phyloP scores from a whole-genome alignment of 2,113 vertebrate species.

The Alouatta palliata region DNA sequence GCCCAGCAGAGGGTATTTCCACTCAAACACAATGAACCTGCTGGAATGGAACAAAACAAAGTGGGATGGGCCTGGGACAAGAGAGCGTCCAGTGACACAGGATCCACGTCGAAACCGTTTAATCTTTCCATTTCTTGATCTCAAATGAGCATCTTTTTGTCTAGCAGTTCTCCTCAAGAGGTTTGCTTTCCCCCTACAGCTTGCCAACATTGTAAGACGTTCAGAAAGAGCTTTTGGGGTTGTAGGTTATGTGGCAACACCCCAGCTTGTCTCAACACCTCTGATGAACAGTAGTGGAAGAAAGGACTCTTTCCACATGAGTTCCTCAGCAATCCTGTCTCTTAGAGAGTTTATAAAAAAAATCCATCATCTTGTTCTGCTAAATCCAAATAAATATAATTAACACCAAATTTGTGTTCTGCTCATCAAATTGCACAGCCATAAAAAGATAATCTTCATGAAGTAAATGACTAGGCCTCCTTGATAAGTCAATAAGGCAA shows the following conservation, averaged over 20 bases:
- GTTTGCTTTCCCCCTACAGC: not conserved
- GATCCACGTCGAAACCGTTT: not conserved
- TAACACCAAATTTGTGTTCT: conserved; percentile 28
- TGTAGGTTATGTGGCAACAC: not conserved
- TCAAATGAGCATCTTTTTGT: not conserved
- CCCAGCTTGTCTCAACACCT: not conserved
- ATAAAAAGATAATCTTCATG: conserved; percentile 2
- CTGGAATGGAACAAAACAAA: not conserved
- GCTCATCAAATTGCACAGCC: not conserved
- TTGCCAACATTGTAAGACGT: not conserved
- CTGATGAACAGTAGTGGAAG: not conserved
- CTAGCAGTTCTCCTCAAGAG: not conserved
- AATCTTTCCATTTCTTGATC: not conserved
- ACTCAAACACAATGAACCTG: not conserved
- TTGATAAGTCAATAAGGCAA: not conserved
- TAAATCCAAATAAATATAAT: conserved; percentile 36
- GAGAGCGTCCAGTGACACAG: not conserved
- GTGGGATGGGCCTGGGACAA: not conserved
- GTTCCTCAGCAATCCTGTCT: not conserved
- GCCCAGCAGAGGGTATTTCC: not conserved
- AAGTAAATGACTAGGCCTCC: not conserved
- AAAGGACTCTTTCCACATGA: not conserved
- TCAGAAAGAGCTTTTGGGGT: not conserved
- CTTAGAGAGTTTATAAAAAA: not conserved
- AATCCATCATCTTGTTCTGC: not conserved